These are phyloP conservation scores for Porites lobata DNA, from an alignment of 92 coral and sea anemone species.

Conservation along the genomic window DNA sequence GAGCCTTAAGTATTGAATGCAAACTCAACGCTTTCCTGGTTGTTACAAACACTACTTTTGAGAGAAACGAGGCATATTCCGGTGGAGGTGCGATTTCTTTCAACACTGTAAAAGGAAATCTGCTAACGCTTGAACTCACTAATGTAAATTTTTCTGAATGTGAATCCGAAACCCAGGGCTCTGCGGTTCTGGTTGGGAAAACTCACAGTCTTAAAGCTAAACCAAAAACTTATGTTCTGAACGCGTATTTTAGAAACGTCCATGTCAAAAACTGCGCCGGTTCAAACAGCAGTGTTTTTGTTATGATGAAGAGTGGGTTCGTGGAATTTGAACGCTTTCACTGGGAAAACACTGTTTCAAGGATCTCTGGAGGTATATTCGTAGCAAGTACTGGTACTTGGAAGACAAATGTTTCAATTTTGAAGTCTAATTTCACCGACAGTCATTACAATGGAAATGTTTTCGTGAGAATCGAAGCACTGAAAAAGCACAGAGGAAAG, in stretches of 20 bases:
- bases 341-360: neutral
- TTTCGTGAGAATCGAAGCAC: constrained; percentile 12
- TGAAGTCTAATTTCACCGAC: constrained; percentile 12
- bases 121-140: constrained; percentile 18
- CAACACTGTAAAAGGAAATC: neutral
- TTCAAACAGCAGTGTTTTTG: neutral
- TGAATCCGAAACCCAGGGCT: constrained; percentile 12
- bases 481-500: constrained; percentile 14
- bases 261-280: constrained; percentile 13
- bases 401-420: constrained; percentile 18
- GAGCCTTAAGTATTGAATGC: constrained; percentile 24
- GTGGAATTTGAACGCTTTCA: constrained; percentile 11
- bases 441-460: constrained; percentile 1
- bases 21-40: neutral
- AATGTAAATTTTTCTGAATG: constrained; percentile 35
- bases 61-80: constrained; percentile 15
- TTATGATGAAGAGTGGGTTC: constrained; percentile 13
- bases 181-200: constrained; percentile 23
- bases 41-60: constrained; percentile 26
- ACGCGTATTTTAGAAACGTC: constrained; percentile 3
- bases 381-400: neutral
- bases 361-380: constrained; percentile 2
- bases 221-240: constrained; percentile 20
- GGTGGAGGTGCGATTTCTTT: constrained; percentile 53
- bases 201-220: neutral